Evolutionary conservation across 37 sponge, comb jelly and placozoan species (phyloP).

Genomic region (Beroe forskalii): DNA sequence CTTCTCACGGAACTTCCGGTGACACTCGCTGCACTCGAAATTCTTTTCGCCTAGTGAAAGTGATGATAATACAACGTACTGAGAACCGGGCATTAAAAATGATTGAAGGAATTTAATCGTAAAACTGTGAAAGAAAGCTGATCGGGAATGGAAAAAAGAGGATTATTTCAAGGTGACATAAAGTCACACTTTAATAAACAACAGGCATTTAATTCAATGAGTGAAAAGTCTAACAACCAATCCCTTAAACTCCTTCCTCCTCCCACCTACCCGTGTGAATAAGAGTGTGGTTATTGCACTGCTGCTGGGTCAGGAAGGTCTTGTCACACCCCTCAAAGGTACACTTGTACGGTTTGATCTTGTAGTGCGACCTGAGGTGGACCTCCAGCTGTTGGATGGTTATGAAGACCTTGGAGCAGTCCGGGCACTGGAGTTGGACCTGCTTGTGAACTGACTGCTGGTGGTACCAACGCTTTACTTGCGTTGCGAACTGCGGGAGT

Average conservation of each 20-base stretch:
- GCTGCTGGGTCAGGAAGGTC: slow-evolving; percentile 33
- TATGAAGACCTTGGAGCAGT: slow-evolving; percentile 25
- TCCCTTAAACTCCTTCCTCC: too few species aligned
- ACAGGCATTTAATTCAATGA: too few species aligned
- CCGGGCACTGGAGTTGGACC: slow-evolving; percentile 36
- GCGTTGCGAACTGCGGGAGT: slow-evolving; percentile 22
- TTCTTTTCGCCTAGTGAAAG: slow-evolving; percentile 29
- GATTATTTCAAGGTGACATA: too few species aligned
- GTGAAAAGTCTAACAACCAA: too few species aligned
- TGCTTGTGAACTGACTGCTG: slow-evolving; percentile 5
- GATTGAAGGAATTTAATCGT: too few species aligned
- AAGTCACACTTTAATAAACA: too few species aligned
- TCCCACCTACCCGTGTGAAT: slow-evolving; percentile 42
- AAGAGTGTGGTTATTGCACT: slow-evolving; percentile 36
- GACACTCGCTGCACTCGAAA: slow-evolving; percentile 28
- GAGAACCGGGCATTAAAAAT: too few species aligned
- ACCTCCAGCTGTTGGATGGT: slow-evolving; percentile 41
- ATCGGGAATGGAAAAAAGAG: too few species aligned
- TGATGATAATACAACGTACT: too few species aligned
- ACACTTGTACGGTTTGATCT: slow-evolving; percentile 31
- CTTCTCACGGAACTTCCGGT: slow-evolving; percentile 10
- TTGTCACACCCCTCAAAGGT: slow-evolving; percentile 20
- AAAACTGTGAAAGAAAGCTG: too few species aligned
- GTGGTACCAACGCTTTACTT: slow-evolving; percentile 23
- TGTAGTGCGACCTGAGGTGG: slow-evolving; percentile 29